Percentiles rank a stretch among this genome's conserved stretches.
Conservation (phyloP, 2,888 invertebrate genomes). For the Coenonympha glycerion region DNA sequence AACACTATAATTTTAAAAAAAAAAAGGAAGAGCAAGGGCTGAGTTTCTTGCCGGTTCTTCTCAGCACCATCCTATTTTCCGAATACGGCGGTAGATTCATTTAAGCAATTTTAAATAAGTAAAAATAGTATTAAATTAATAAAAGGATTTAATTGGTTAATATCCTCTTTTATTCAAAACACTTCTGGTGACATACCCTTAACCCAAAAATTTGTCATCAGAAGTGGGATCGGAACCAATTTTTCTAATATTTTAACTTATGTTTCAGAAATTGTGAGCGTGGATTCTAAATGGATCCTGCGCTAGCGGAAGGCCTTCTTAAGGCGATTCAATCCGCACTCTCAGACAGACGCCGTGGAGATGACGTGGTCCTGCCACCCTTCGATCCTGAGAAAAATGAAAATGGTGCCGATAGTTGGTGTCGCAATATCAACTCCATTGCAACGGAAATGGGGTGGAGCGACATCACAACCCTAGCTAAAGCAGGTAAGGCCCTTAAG, state of each 20-base stretch:
- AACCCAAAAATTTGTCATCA: too few species aligned
- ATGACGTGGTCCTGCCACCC: slow-evolving; percentile 20
- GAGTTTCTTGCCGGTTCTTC: too few species aligned
- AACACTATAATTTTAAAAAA: too few species aligned
- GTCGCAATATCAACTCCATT: slow-evolving; percentile 23
- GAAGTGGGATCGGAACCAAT: slow-evolving; percentile 1
- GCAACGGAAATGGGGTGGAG: slow-evolving; percentile 25
- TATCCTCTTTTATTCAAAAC: too few species aligned
- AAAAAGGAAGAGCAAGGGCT: too few species aligned
- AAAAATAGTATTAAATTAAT: too few species aligned
- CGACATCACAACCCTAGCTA: slow-evolving; percentile 21
- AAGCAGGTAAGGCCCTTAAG: slow-evolving; percentile 31
- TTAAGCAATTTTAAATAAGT: too few species aligned
- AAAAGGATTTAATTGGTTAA: too few species aligned
- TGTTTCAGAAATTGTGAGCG: neutral
- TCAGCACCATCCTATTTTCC: too few species aligned
- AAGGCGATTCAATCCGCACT: slow-evolving; percentile 16
- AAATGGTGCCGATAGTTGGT: slow-evolving; percentile 29
- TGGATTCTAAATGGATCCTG: slow-evolving; percentile 3
- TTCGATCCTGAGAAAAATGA: slow-evolving; percentile 22
- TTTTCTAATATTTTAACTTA: neutral
- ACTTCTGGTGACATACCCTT: too few species aligned
- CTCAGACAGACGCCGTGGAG: neutral
- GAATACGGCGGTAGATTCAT: too few species aligned
- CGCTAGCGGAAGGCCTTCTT: neutral